Percentiles rank a stretch among this genome's conserved stretches.
phyloP scores from a whole-genome alignment of 2,797 vertebrate genomes.

The Alauda arvensis region DNA sequence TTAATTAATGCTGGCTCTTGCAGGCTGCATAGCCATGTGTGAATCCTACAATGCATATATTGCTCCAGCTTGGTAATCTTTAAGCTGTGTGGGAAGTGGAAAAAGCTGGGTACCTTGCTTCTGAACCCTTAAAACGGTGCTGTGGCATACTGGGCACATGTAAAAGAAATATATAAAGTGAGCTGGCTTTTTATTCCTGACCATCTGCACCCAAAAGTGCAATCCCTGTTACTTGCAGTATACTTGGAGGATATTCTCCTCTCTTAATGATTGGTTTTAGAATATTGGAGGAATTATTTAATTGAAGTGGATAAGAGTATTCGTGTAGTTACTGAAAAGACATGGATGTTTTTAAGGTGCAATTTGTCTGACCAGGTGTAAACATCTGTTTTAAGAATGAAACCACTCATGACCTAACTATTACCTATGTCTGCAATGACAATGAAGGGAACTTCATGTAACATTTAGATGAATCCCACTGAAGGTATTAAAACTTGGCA shows the following conservation, averaged over 20 bases:
- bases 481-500: background rate
- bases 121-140: background rate
- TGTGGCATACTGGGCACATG: background rate
- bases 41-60: background rate
- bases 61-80: background rate
- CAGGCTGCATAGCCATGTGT: background rate
- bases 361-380: background rate
- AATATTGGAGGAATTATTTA: background rate
- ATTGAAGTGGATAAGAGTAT: background rate
- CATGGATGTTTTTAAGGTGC: background rate
- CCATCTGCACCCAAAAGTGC: background rate
- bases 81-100: background rate
- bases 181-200: background rate
- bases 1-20: background rate
- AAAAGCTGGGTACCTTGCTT: background rate
- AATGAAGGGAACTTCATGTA: background rate
- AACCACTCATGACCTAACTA: background rate
- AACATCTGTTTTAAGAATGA: background rate
- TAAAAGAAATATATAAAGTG: background rate
- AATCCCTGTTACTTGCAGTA: background rate
- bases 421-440: background rate
- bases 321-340: background rate
- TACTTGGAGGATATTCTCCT: background rate
- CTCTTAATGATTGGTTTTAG: background rate
- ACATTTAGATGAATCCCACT: background rate